A percentile compares a stretch with the other conserved stretches of the same genome.
phyloP scores from a whole-genome alignment of 1,140 invertebrate species.

The Saccostrea echinata region DNA sequence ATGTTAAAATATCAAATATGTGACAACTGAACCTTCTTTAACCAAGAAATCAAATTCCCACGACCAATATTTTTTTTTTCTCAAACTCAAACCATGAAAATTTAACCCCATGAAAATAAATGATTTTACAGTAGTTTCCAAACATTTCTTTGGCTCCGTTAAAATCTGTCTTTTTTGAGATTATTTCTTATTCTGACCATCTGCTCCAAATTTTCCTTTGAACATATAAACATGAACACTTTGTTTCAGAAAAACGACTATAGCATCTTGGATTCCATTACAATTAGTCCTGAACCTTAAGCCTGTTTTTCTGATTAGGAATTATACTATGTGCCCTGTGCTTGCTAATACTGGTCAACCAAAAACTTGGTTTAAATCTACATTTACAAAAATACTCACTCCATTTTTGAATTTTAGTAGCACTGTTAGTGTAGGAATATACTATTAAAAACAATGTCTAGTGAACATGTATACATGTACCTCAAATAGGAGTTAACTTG shows the following conservation, averaged over 20 bases:
- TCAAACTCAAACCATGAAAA: too few species aligned
- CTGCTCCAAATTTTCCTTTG: neutral
- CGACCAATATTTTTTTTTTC: too few species aligned
- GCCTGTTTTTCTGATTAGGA: neutral
- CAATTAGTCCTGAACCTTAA: neutral
- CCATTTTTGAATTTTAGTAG: neutral
- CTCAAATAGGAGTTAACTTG: neutral
- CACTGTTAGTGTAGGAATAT: neutral
- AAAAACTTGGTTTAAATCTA: neutral
- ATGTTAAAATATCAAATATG: too few species aligned
- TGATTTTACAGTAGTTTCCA: too few species aligned
- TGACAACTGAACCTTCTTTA: too few species aligned
- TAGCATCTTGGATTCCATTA: neutral
- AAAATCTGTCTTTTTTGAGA: neutral
- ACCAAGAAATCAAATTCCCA: too few species aligned
- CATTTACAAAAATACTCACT: neutral
- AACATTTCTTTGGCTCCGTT: constrained; percentile 8
- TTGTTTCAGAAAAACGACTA: neutral
- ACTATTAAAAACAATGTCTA: neutral
- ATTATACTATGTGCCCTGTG: neutral
- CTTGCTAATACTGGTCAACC: neutral
- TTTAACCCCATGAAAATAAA: too few species aligned
- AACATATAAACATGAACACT: neutral
- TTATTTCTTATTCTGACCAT: neutral
- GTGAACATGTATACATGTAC: neutral